phyloP scores from a whole-genome alignment of 2,113 vertebrate species.

The Peromyscus polionotus region DNA sequence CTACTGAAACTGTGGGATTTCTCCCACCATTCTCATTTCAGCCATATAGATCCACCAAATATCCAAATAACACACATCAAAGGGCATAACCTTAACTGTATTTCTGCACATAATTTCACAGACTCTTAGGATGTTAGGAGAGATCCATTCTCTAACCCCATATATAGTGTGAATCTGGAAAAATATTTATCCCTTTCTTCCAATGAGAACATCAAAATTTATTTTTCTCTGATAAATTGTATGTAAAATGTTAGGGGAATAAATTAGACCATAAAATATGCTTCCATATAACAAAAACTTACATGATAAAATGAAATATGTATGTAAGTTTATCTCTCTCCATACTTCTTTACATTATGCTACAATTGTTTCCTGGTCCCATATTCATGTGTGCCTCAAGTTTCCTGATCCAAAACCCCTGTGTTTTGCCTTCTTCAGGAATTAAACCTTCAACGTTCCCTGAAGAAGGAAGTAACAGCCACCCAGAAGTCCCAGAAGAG shows the following conservation, averaged over 20 bases:
- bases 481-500: neutral
- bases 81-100: neutral
- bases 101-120: neutral
- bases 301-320: neutral
- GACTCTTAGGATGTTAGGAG: neutral
- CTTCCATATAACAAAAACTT: neutral
- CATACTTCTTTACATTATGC: neutral
- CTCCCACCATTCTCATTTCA: neutral
- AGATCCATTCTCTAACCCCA: neutral
- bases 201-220: neutral
- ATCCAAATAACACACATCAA: too few species aligned
- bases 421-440: neutral
- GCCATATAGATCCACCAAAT: neutral
- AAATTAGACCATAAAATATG: neutral
- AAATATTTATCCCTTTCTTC: neutral
- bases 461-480: neutral
- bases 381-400: neutral
- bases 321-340: neutral
- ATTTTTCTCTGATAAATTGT: neutral
- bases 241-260: neutral
- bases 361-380: neutral
- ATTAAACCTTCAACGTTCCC: neutral
- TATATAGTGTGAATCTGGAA: neutral
- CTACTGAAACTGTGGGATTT: neutral
- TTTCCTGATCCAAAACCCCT: neutral